Conservation (phyloP, 2,888 invertebrate species). For the Nemapogon koenigi region DNA sequence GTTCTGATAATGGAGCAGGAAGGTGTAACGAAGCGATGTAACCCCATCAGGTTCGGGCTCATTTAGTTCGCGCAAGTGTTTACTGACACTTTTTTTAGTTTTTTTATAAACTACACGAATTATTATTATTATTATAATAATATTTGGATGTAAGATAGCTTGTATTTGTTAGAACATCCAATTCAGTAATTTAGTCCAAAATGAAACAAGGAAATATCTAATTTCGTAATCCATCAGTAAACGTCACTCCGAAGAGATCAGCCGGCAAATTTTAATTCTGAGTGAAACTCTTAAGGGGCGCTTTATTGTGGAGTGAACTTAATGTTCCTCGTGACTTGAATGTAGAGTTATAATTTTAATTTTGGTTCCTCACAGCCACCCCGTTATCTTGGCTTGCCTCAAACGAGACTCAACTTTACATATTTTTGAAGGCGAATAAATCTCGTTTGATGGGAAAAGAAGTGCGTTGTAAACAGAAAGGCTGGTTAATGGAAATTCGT, state of each 20-base stretch:
- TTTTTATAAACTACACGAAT: too few relatives aligned
- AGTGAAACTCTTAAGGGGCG: constrained; percentile 50
- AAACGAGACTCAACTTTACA: constrained; percentile 38
- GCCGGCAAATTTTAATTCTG: constrained; percentile 62
- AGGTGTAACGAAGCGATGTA: too few relatives aligned
- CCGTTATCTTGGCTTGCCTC: constrained; percentile 35
- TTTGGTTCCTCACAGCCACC: constrained; percentile 35
- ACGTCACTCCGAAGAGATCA: constrained; percentile 47
- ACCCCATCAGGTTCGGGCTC: too few relatives aligned
- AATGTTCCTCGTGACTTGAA: constrained; percentile 63
- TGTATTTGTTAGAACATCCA: too few relatives aligned
- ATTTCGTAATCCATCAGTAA: constrained; percentile 53
- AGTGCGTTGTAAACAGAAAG: constrained; percentile 45
- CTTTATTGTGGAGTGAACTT: constrained; percentile 55
- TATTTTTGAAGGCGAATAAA: constrained; percentile 54
- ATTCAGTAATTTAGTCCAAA: constrained; percentile 14
- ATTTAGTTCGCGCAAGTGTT: too few relatives aligned
- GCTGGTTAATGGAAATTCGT: constrained; percentile 47
- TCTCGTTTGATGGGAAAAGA: constrained; percentile 56
- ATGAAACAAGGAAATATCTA: constrained; percentile 25
- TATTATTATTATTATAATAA: too few relatives aligned
- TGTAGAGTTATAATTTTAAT: constrained; percentile 60
- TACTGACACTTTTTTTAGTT: too few relatives aligned
- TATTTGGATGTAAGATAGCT: too few relatives aligned
- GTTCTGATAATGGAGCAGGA: too few relatives aligned